These are phyloP conservation scores for Gymnobelideus leadbeateri DNA, from an alignment of 2,113 vertebrate genomes.

Conservation along the genomic window DNA sequence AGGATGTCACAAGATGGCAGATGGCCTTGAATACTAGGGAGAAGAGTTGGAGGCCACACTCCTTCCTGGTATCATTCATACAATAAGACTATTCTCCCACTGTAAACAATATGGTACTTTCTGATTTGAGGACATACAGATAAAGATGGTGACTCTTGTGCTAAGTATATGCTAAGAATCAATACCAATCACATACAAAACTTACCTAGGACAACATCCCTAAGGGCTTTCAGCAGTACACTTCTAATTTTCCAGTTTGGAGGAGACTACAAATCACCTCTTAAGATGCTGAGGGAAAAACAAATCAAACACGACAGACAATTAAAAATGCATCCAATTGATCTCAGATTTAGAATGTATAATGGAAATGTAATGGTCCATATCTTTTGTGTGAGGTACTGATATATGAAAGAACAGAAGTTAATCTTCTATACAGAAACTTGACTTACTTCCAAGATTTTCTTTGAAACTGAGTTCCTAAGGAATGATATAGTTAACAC, in stretches of 20 bases:
- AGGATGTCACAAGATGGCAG: neutral
- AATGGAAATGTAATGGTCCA: conserved; percentile 2
- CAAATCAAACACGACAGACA: conserved; percentile 5
- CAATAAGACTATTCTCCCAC: neutral
- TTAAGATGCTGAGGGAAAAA: neutral
- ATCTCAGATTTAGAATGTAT: conserved; percentile 10
- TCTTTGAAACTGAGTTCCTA: neutral
- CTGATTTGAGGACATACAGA: neutral
- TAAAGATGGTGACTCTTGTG: neutral
- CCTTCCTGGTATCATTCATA: neutral
- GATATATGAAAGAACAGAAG: neutral
- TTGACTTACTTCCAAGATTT: neutral
- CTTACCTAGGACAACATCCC: conserved; percentile 1
- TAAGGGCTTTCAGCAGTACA: neutral
- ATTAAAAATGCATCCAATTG: conserved; percentile 2
- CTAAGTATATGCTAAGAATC: neutral
- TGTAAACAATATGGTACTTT: neutral
- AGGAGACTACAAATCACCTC: conserved; percentile 8
- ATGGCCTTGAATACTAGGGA: neutral
- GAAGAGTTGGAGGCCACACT: neutral
- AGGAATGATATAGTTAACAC: neutral
- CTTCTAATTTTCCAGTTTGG: conserved; percentile 10
- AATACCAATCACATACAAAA: neutral
- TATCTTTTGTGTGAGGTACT: neutral
- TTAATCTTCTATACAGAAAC: neutral